Conservation (phyloP, 2,797 vertebrate genomes). For the Argyrosomus regius region DNA sequence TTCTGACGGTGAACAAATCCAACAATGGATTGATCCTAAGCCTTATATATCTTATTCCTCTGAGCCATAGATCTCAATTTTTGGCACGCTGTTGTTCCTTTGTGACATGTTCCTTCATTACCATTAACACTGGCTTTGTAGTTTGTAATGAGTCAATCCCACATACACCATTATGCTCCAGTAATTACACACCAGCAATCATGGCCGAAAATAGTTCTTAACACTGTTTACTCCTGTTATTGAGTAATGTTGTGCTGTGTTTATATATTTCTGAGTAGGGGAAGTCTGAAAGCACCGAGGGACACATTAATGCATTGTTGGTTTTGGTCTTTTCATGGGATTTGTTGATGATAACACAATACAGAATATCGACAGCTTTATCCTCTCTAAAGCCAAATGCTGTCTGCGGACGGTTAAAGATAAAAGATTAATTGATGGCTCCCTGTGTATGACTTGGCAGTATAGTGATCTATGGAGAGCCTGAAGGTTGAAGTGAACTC, state of each 20-base stretch:
- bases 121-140: slow-evolving; percentile 6
- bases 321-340: slow-evolving; percentile 20
- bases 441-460: not conserved
- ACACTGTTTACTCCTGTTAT: slow-evolving; percentile 7
- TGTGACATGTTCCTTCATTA: slow-evolving; percentile 34
- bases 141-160: slow-evolving; percentile 45
- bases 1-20: slow-evolving; percentile 8
- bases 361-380: slow-evolving; percentile 12
- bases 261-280: not conserved
- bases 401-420: slow-evolving; percentile 8
- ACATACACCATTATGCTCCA: slow-evolving; percentile 11
- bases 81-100: slow-evolving; percentile 13
- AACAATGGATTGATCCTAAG: slow-evolving; percentile 14
- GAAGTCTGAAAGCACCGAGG: slow-evolving; percentile 1
- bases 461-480: not conserved
- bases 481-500: not conserved
- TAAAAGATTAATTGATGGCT: slow-evolving; percentile 17
- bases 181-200: slow-evolving; percentile 28
- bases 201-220: slow-evolving; percentile 29
- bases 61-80: slow-evolving; percentile 6
- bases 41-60: not conserved
- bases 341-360: slow-evolving; percentile 22
- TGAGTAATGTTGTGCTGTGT: slow-evolving; percentile 16
- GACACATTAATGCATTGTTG: not conserved
- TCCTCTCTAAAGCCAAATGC: slow-evolving; percentile 14